A percentile compares a stretch with the other conserved stretches of the same genome.
Evolutionary conservation across 2,113 vertebrate genomes (phyloP).

Genomic region (Eolophus roseicapilla): DNA sequence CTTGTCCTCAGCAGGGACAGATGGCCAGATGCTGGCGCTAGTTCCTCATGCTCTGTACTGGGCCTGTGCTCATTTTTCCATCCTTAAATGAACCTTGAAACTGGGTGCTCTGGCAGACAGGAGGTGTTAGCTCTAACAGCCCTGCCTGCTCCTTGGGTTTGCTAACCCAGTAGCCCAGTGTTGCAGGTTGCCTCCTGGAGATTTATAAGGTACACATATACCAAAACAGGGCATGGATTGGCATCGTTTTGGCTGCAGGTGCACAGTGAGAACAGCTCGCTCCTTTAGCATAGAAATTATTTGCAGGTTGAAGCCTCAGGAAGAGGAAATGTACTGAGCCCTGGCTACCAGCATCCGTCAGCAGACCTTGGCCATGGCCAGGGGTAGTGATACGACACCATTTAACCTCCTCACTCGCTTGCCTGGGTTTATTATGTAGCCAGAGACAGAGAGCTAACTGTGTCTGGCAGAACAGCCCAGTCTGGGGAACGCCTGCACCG

Average conservation of each 20-base stretch:
- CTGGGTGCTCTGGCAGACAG: rapidly evolving
- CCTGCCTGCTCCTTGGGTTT: neutral
- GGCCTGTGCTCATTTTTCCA: neutral
- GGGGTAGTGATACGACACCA: neutral
- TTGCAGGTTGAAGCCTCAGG: neutral
- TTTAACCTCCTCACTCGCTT: neutral
- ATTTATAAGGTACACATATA: neutral
- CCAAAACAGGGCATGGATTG: neutral
- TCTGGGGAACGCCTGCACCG: neutral
- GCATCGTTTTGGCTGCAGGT: neutral
- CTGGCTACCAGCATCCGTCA: neutral
- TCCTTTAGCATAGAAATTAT: neutral
- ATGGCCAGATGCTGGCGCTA: neutral
- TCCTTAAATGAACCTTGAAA: neutral
- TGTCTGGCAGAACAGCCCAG: neutral
- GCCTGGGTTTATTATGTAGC: neutral
- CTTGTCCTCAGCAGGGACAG: neutral
- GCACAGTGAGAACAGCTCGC: neutral
- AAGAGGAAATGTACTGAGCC: neutral
- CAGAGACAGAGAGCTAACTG: neutral
- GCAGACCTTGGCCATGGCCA: neutral
- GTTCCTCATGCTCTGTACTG: neutral
- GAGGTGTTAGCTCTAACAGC: neutral
- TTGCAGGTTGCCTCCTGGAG: neutral
- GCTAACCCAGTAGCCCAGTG: neutral